phyloP scores from a whole-genome alignment of 1,140 invertebrate genomes.

The Delia radicum region DNA sequence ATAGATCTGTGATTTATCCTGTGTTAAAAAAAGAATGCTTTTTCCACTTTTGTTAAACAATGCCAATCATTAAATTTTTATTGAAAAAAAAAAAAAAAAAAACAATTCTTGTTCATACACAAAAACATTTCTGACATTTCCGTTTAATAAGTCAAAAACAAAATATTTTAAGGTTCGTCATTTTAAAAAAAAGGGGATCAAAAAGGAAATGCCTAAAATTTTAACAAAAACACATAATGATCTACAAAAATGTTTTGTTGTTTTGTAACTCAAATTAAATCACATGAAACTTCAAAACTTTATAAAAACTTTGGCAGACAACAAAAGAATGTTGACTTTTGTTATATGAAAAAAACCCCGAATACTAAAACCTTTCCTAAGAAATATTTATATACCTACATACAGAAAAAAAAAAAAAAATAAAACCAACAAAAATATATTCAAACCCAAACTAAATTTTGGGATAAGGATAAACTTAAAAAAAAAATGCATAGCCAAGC shows the following conservation, averaged over 20 bases:
- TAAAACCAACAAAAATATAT: background rate
- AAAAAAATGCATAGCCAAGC: background rate
- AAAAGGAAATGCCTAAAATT: conserved; percentile 3
- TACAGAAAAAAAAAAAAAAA: conserved; percentile 2
- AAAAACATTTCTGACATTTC: background rate
- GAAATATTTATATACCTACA: background rate
- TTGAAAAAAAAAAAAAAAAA: too few relatives aligned
- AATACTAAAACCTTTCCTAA: background rate
- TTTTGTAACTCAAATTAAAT: background rate
- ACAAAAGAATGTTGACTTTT: conserved; percentile 7
- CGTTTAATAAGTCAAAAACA: background rate
- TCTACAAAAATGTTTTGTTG: background rate
- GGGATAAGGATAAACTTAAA: conserved; percentile 10
- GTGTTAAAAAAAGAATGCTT: background rate
- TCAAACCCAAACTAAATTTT: too few relatives aligned
- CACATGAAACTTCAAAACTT: background rate
- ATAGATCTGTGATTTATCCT: too few relatives aligned
- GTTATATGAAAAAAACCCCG: background rate
- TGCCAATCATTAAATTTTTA: too few relatives aligned
- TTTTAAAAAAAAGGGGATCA: too few relatives aligned
- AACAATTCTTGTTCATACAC: background rate
- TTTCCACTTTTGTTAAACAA: background rate
- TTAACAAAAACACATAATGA: background rate
- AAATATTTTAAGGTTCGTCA: too few relatives aligned
- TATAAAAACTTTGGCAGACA: conserved; percentile 9